phyloP scores from a whole-genome alignment of 2,888 invertebrate genomes.

The Cheilosia scutellata region DNA sequence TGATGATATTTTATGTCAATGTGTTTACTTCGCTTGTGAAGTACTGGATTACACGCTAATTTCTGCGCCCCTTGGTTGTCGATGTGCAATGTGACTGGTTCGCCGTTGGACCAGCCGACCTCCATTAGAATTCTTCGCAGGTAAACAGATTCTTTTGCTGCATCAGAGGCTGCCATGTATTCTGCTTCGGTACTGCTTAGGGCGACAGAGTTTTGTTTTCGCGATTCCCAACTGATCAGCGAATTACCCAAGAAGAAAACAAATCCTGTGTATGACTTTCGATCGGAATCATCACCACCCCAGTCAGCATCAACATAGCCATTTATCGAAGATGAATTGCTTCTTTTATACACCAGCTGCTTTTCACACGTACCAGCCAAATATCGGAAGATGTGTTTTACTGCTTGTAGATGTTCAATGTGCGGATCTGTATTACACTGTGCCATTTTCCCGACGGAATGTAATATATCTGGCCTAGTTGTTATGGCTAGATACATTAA shows the following conservation, averaged over 20 bases:
- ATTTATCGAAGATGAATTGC: constrained; percentile 2
- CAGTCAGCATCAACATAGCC: constrained; percentile 48
- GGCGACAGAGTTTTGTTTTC: constrained; percentile 26
- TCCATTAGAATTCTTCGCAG: constrained; percentile 46
- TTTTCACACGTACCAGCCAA: constrained; percentile 27
- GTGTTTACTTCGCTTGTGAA: constrained; percentile 62
- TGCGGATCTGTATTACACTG: constrained; percentile 35
- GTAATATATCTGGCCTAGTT: constrained; percentile 74
- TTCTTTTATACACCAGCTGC: constrained; percentile 42
- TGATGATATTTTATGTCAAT: constrained; percentile 61
- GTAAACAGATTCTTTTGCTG: constrained; percentile 64
- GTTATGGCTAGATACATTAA: constrained; percentile 67
- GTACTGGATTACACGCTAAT: constrained; percentile 54
- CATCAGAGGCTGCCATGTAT: constrained; percentile 42
- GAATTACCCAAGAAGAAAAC: constrained; percentile 33
- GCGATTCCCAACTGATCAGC: neutral
- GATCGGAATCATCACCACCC: constrained; percentile 38
- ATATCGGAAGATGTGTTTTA: constrained; percentile 46
- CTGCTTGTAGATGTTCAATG: constrained; percentile 36
- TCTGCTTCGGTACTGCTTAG: constrained; percentile 15
- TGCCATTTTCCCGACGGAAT: constrained; percentile 73
- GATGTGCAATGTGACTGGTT: too few relatives aligned
- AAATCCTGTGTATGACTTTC: constrained; percentile 47
- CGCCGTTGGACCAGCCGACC: constrained; percentile 50
- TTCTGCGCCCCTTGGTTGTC: too few relatives aligned